Evolutionary conservation across 2,797 vertebrate genomes (phyloP), one percentile per base, ranked within the genome.

Genomic region (Sternarchorhynchus goeldii): DNA sequence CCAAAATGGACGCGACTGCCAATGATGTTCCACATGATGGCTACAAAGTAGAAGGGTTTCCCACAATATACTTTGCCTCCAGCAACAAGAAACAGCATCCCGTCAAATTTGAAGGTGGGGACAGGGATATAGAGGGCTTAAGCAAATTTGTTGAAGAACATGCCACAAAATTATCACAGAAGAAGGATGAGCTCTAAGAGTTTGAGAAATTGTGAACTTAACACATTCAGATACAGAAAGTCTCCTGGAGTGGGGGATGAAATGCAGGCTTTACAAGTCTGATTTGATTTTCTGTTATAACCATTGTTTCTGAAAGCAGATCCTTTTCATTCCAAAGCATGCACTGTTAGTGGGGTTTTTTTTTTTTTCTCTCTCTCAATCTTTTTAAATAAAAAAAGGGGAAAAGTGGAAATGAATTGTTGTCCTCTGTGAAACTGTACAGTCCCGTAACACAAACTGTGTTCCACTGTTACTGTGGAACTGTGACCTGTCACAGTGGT

Each of bases 1-100:
- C 97, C 85, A 99, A 99, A 92, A 99, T 99, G 96, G 98, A 99
- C 59, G 84, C 95, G 83, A 96, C 96, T 0, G 94, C 94, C 82
- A 99, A 99, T 0, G 97, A 99, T 0, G 85, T 98, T 78, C 92
- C 93, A 0, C 90, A 85, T 0, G 94, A 96, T 5, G 88, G 7
- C 86, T 99, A 96, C 91, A 97, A 96, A 90, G 92, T 91, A 16
- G 95, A 96, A 64, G 97, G 98, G 36, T 99, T 98, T 86, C 97
- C 98, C n/a, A 99, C 97, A 0, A 97, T 99, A 90, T 99, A 99
- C 89, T 95, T 99, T 0, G 94, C 97, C 68, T 95, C 94, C 0
- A 94, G 94, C 76, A 91, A 94, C 87, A 90, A 91, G 84, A 99
- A 99, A 91, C 93, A 94, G 84, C 95, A 83, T 81, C 97, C 97